Base-by-base conservation (phyloP, 2,113 vertebrate genomes). In the Amphiprion ocellaris region DNA sequence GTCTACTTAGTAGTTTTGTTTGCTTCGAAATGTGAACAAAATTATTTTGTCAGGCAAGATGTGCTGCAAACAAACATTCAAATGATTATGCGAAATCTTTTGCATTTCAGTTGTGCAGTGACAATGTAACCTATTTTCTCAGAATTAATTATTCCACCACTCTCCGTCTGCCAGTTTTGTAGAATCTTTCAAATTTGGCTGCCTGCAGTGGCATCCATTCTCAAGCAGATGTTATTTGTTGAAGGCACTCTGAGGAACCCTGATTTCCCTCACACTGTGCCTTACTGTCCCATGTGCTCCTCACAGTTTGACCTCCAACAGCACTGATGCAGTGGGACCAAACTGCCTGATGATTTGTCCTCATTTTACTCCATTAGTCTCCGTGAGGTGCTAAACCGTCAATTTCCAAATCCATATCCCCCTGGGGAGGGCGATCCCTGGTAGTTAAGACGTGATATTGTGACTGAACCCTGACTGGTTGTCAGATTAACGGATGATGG, bases 401-500 rank as follows among this genome's bases (percentile, higher is more conserved):
- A 49, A 26, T 77, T 87, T 83, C 80, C n/a, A 79, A 74, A 90
- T 83, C 71, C 71, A 52, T 81, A 55, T 70, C 37, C 52, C 77
- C 44, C 61, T 12, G 3, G 28, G 55, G 60, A 74, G 2, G 46
- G 56, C 19, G 60, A 44, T 61, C 53, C 74, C 73, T 17, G 49
- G 28, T 63, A 24, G 56, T 78, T 70, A 61, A 65, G 74, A 77
- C 17, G n/a, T 47, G 61, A 28, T 37, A 58, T 66, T 70, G 69
- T 67, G 87, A 81, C 81, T 37, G 74, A 74, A 56, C 55, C 61
- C 54, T 67, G 69, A 87, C 90, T 33, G 70, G 24, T n/a, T 82
- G 89, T 87, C 86, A 79, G 74, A 12, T 67, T 58, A 73, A 62
- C 76, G 77, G 78, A 84, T 81, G 77, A 89, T 77, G 19, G 76